Evolutionary conservation across 2,113 vertebrate genomes (phyloP).

Genomic region (Phylloscopus trochilus): DNA sequence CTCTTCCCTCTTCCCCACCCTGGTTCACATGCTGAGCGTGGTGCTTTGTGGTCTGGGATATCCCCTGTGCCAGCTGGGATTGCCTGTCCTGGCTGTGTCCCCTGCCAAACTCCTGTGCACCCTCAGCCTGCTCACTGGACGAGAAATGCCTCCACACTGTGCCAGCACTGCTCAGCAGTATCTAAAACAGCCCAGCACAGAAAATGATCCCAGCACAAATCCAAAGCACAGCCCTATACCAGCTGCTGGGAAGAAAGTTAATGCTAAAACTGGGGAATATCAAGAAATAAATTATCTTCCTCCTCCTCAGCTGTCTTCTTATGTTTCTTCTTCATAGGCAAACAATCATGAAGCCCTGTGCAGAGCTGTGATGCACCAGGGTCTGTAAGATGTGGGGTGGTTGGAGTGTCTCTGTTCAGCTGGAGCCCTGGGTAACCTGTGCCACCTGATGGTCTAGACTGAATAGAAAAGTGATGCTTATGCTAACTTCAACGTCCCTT

Average conservation of each 20-base stretch:
- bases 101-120: neutral
- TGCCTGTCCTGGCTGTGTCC: neutral
- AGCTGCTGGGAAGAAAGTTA: neutral
- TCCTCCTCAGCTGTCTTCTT: neutral
- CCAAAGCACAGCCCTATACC: neutral
- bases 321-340: neutral
- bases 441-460: neutral
- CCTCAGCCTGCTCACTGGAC: neutral
- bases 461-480: neutral
- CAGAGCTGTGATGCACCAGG: neutral
- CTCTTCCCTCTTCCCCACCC: neutral
- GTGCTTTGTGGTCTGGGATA: neutral
- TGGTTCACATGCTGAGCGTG: neutral
- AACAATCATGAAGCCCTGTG: neutral
- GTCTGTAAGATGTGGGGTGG: neutral
- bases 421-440: neutral
- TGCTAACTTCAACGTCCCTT: neutral
- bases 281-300: neutral
- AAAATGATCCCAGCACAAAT: neutral
- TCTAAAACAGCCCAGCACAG: neutral
- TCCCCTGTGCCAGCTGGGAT: neutral
- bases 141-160: neutral
- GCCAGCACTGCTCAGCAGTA: neutral
- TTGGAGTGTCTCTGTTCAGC: neutral
- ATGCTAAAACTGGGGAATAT: neutral